Evolutionary conservation across 2,888 invertebrate species (phyloP).

Genomic region (Ernsta delagoae): DNA sequence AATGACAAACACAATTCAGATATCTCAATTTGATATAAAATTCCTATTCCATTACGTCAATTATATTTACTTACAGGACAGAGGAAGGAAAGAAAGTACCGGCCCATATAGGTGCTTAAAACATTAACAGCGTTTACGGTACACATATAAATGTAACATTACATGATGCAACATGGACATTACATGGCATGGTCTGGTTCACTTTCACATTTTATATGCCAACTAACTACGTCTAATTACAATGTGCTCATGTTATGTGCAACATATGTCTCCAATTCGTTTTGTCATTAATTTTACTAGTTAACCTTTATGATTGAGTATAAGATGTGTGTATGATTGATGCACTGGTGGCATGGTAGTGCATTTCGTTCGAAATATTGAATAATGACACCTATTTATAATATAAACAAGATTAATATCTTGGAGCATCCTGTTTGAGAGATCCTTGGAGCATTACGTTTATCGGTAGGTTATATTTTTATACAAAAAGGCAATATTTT

Average conservation of each 20-base stretch:
- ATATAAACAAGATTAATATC: too few species aligned
- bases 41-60: too few species aligned
- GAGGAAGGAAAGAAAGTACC: constrained; percentile 8
- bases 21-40: too few species aligned
- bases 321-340: not conserved
- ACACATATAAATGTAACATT: constrained; percentile 42
- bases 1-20: too few species aligned
- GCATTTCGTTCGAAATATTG: not conserved
- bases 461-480: too few species aligned
- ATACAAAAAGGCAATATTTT: too few species aligned
- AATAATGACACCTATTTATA: not conserved
- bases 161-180: constrained; percentile 42
- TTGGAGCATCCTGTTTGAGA: too few species aligned
- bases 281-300: constrained; percentile 10
- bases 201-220: constrained; percentile 40
- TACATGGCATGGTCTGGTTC: constrained; percentile 36
- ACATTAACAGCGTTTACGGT: constrained; percentile 36
- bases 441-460: too few species aligned
- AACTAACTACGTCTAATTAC: constrained; percentile 36
- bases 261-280: constrained; percentile 7
- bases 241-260: constrained; percentile 23
- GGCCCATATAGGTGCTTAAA: constrained; percentile 13
- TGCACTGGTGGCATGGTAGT: not conserved
- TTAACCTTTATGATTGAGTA: constrained; percentile 4
- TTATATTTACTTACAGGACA: too few species aligned